Base-by-base conservation (phyloP, 2,797 vertebrate species). In the Brachymystax lenok region DNA sequence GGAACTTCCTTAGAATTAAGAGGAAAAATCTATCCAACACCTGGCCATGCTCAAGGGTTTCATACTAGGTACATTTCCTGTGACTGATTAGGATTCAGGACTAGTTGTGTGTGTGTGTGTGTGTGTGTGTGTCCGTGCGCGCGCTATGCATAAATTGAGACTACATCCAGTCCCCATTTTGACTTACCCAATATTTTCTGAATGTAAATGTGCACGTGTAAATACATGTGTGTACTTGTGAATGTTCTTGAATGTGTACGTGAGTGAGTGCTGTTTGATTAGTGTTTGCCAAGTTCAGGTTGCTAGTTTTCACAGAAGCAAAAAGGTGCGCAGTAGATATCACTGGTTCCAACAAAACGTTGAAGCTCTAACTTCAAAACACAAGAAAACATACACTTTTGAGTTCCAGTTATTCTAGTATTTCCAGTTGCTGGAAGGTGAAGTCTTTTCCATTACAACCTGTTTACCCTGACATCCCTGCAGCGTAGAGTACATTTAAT, bases 11-110 rank as follows among this genome's bases (percentile, higher is more conserved):
- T 82, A 74, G 81, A 77, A 81, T 87, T 75, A 83, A 35, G 33
- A 80, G 87, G 10, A 84, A 87, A 84, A 84, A 84, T 79, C 80
- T 2, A 87, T 83, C n/a, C 77, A 83, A 90, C 75, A 73, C 88
- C 82, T 46, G 27, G 75, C 80, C 80, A 81, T 83, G 83, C 8
- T 0, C 24, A 51, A 52, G 69, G 67, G 66, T 64, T 74, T 33
- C 40, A 40, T 24, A 67, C 30, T 74, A 61, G 33, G 2, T 81
- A 73, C 8, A 54, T 67, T 73, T 64, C 24, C 61, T 70, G 2
- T 28, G 35, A 78, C 72, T 33, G 13, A 83, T 59, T 67, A 76
- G 19, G 21, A 35, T 46, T 51, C 35, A 51, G 28, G 12, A 63
- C 59, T 46, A 56, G 54, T 61, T 54, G 74, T 70, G 54, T 66